A percentile compares a stretch with the other conserved stretches of the same genome.
Evolutionary conservation across 2,797 vertebrate species (phyloP).

Genomic region (Thunnus albacares): DNA sequence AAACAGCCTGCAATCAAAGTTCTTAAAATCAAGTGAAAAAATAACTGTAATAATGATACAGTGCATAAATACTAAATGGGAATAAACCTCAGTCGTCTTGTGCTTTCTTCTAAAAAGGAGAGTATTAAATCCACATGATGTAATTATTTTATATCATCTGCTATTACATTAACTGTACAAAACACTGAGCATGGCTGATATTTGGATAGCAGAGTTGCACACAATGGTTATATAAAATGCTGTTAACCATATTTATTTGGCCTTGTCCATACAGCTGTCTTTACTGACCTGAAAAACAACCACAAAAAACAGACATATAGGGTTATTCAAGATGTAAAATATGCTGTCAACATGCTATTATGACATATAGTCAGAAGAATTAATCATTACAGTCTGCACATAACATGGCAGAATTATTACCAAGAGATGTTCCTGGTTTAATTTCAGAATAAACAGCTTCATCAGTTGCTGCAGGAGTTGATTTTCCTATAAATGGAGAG

Average conservation of each 20-base stretch:
- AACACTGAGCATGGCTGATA: background rate
- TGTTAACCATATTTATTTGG: background rate
- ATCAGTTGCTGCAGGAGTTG: background rate
- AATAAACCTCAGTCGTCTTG: background rate
- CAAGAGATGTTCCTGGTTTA: background rate
- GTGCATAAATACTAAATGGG: no score
- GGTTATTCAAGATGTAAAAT: background rate
- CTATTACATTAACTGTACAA: constrained; percentile 3
- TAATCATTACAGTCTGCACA: no score
- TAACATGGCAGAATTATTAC: constrained; percentile 7
- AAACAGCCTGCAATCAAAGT: background rate
- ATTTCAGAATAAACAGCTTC: constrained; percentile 36
- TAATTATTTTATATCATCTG: background rate
- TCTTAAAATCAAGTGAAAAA: background rate
- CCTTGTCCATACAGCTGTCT: background rate
- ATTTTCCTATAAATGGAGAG: constrained; percentile 7
- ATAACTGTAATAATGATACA: background rate
- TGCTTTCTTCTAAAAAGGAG: no score
- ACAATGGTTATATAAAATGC: background rate
- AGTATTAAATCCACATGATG: background rate
- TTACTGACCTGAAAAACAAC: background rate
- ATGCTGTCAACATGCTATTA: background rate
- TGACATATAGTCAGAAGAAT: background rate
- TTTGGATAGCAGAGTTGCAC: background rate
- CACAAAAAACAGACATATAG: background rate